phyloP scores from a whole-genome alignment of 2,888 invertebrate species.

The Agrochola lychnidis region DNA sequence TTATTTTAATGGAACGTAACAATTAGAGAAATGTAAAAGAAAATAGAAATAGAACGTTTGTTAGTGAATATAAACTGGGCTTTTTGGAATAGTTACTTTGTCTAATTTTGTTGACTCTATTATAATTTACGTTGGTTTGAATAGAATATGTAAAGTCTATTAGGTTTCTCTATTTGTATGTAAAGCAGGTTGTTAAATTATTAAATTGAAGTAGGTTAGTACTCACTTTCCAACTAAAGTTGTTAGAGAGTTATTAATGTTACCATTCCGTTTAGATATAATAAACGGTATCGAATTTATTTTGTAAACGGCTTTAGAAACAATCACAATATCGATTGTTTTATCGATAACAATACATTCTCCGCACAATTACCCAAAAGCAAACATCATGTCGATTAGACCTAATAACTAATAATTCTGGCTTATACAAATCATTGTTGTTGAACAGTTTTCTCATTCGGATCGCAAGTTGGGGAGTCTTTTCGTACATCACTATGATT shows the following conservation, averaged over 20 bases:
- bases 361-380: constrained; percentile 9
- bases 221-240: background rate
- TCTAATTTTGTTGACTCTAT: constrained; percentile 15
- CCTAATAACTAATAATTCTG: constrained; percentile 50
- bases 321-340: background rate
- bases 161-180: background rate
- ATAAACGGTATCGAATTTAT: background rate
- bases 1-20: constrained; percentile 42
- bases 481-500: constrained; percentile 66
- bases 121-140: constrained; percentile 13
- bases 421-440: constrained; percentile 50
- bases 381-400: constrained; percentile 23
- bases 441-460: constrained; percentile 47
- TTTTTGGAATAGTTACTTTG: constrained; percentile 18
- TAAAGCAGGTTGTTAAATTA: background rate
- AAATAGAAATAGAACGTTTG: constrained; percentile 38
- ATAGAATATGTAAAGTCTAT: constrained; percentile 15
- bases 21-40: constrained; percentile 39
- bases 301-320: background rate
- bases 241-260: background rate
- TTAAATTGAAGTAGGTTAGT: background rate
- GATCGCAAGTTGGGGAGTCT: constrained; percentile 39
- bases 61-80: constrained; percentile 2
- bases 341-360: background rate
- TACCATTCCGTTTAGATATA: background rate